These are phyloP conservation scores for Menidia beryllina DNA, from an alignment of 2,113 vertebrate genomes.

Conservation along the genomic window DNA sequence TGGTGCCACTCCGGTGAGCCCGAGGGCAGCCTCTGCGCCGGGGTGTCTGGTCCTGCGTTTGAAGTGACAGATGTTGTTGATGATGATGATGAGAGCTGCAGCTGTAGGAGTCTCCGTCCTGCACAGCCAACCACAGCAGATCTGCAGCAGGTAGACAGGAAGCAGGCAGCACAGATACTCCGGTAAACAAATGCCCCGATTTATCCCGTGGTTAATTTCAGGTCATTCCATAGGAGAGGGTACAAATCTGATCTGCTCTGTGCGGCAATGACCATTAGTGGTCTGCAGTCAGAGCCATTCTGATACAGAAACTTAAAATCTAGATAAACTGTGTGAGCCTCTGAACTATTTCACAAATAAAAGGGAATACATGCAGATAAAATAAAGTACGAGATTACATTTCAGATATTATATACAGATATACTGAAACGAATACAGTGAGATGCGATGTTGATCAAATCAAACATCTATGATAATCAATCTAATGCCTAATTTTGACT, in stretches of 20 bases:
- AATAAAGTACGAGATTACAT: background rate
- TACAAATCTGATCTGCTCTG: slow-evolving; percentile 18
- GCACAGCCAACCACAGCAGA: slow-evolving; percentile 35
- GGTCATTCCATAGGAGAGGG: slow-evolving; percentile 10
- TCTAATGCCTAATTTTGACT: background rate
- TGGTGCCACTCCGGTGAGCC: slow-evolving; percentile 41
- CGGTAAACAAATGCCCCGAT: slow-evolving; percentile 40
- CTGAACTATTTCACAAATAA: background rate
- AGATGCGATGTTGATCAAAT: slow-evolving; percentile 11
- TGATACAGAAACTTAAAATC: slow-evolving; percentile 38
- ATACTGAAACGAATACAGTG: slow-evolving; percentile 1
- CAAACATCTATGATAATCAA: background rate
- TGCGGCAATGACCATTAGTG: slow-evolving; percentile 10
- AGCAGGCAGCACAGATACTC: slow-evolving; percentile 33
- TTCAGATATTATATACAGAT: slow-evolving; percentile 11
- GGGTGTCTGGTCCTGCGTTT: slow-evolving; percentile 30
- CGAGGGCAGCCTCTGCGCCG: slow-evolving; percentile 42
- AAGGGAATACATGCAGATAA: slow-evolving; percentile 17
- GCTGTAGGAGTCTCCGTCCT: slow-evolving; percentile 40
- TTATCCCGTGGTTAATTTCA: slow-evolving; percentile 12
- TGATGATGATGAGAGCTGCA: slow-evolving; percentile 40
- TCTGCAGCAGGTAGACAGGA: slow-evolving; percentile 57
- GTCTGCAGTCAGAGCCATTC: slow-evolving; percentile 13
- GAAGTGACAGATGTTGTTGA: slow-evolving; percentile 57
- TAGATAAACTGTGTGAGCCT: background rate